Evolutionary conservation across 2,888 invertebrate species (phyloP), one percentile per base, ranked within the genome.

Genomic region (Epinotia bilunana): DNA sequence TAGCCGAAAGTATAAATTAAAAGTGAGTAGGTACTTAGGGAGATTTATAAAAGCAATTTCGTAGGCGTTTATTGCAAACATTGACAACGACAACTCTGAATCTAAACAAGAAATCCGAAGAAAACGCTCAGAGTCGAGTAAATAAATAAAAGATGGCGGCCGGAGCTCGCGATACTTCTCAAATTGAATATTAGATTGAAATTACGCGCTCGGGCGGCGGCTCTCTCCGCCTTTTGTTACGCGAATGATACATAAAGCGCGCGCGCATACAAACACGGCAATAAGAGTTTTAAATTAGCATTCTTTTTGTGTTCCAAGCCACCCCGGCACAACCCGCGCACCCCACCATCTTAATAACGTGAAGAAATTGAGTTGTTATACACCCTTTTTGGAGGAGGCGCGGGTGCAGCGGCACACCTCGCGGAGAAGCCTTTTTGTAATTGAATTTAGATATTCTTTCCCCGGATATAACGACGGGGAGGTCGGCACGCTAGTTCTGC

Each of bases 281-380:
- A 93, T 93, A 92, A 90, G 92, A 93, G 92, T 93, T 93, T 93
- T 91, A 93, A 94, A 94, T 94, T 93, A 93, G 94, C 93, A 93
- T 93, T 93, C 92, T 94, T 94, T 93, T 93, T 93, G 92, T 92
- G 89, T 86, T 88, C 87, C 88, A 83, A 79, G 86, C 91, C 89
- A 90, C 92, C 92, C 92, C 82, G 84, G 80, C 82, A 82, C 87
- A 86, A 84, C 87, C 88, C 89, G 81, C 89, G 85, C 88, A 84
- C 90, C 90, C 91, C 88, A 84, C 86, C 87, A 88, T 91, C 92
- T 93, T 93, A 92, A 92, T 93, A 93, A 92, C 91, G 91, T 90
- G 92, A 89, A 91, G 93, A 90, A 92, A 94, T 94, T 93, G 93
- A 93, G 94, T 93, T 93, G 93, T 92, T 92, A 90, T 90, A 92